A percentile compares a stretch with the other conserved stretches of the same genome.
These are phyloP conservation scores for Crotalus horridus DNA, from an alignment of 2,113 vertebrate species.

Conservation along the genomic window DNA sequence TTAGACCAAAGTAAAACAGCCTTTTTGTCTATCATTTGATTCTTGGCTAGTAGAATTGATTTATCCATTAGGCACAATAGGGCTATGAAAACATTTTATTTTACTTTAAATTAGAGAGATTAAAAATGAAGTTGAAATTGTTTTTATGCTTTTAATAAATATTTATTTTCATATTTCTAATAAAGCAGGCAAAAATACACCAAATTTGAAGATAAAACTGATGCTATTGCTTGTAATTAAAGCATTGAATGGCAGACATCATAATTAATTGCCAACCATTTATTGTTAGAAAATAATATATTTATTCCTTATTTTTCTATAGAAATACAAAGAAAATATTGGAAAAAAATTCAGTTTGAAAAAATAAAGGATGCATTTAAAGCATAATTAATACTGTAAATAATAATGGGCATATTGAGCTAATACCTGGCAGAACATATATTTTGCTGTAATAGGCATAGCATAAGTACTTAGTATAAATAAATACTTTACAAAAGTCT, in stretches of 20 bases:
- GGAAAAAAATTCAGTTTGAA: neutral
- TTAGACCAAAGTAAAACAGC: slow-evolving; percentile 43
- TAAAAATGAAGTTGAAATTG: slow-evolving; percentile 12
- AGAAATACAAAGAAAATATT: neutral
- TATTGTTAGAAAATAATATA: neutral
- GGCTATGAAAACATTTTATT: slow-evolving; percentile 44
- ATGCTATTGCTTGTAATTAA: neutral
- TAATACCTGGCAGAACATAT: neutral
- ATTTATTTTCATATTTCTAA: neutral
- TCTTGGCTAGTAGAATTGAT: slow-evolving; percentile 9
- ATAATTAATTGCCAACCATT: neutral
- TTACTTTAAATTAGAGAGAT: slow-evolving; percentile 20
- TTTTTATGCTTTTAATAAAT: neutral
- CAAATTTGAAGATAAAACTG: neutral
- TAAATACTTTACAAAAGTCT: slow-evolving; percentile 61
- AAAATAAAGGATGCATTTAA: slow-evolving; percentile 18
- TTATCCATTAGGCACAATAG: slow-evolving; percentile 33
- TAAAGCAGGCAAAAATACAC: neutral
- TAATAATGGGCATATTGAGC: neutral
- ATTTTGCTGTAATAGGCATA: slow-evolving; percentile 57
- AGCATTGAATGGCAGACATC: neutral
- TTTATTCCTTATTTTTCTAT: neutral
- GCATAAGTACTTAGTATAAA: slow-evolving; percentile 68
- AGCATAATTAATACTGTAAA: neutral
- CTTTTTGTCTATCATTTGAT: slow-evolving; percentile 34